Percentiles rank a stretch among this genome's conserved stretches.
These are phyloP conservation scores for Saccostrea glomerata DNA, from an alignment of 1,140 invertebrate species.

Conservation along the genomic window DNA sequence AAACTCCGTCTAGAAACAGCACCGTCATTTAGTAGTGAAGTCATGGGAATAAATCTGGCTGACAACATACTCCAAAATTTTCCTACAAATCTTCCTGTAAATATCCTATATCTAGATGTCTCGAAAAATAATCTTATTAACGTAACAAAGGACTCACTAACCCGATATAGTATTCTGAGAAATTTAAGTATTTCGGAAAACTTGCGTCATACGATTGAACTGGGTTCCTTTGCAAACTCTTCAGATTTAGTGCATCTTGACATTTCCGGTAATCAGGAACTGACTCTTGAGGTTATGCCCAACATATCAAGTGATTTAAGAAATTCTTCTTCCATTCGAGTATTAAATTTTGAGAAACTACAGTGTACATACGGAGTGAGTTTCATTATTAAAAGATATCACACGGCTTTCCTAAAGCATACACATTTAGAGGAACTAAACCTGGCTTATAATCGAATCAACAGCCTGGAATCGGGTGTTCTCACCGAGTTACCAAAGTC, in stretches of 20 bases:
- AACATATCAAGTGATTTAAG: background rate
- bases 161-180: background rate
- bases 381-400: background rate
- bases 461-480: background rate
- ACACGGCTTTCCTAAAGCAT: background rate
- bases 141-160: background rate
- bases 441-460: background rate
- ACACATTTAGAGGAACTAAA: background rate
- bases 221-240: background rate
- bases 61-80: slow-evolving; percentile 9
- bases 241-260: background rate
- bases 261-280: background rate
- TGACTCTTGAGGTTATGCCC: background rate
- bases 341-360: background rate
- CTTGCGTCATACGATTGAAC: background rate
- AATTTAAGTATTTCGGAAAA: background rate
- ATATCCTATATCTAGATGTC: background rate
- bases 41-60: background rate
- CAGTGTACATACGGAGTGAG: slow-evolving; percentile 8
- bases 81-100: background rate
- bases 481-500: slow-evolving; percentile 1
- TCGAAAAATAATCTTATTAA: background rate
- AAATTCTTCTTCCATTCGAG: background rate
- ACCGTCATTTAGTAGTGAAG: background rate
- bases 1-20: background rate